phyloP scores from a whole-genome alignment of 2,797 vertebrate species.

The Takifugu rubripes region DNA sequence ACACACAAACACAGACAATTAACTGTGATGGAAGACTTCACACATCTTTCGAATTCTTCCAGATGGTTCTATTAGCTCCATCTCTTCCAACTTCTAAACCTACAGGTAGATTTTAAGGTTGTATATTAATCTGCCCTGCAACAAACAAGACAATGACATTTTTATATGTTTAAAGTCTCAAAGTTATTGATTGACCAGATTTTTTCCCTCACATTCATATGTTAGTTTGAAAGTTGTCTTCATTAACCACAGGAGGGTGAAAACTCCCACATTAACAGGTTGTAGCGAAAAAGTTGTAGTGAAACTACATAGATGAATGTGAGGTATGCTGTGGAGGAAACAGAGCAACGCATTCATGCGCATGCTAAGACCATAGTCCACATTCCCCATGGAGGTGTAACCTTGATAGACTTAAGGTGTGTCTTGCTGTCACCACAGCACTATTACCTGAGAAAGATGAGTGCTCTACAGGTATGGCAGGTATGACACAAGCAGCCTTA shows the following conservation, averaged over 20 bases:
- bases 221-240: too few relatives aligned
- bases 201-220: too few relatives aligned
- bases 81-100: too few relatives aligned
- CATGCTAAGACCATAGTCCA: constrained; percentile 12
- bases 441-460: constrained; percentile 24
- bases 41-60: neutral
- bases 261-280: too few relatives aligned
- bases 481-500: constrained; percentile 30
- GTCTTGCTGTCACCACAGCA: constrained; percentile 32
- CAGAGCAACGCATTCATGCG: constrained; percentile 1
- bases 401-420: constrained; percentile 37
- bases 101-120: too few relatives aligned
- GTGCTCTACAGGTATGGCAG: constrained; percentile 36
- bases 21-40: neutral
- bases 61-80: neutral
- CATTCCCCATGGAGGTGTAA: constrained; percentile 62
- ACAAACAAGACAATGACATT: too few relatives aligned
- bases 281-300: too few relatives aligned
- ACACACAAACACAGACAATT: neutral
- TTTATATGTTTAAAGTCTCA: too few relatives aligned
- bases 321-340: constrained; percentile 13
- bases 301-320: constrained; percentile 2
- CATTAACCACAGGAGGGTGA: too few relatives aligned
- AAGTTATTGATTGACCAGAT: too few relatives aligned
- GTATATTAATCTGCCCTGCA: too few relatives aligned